These are phyloP conservation scores for Agrochola lota DNA, from an alignment of 2,888 invertebrate genomes.

Conservation along the genomic window DNA sequence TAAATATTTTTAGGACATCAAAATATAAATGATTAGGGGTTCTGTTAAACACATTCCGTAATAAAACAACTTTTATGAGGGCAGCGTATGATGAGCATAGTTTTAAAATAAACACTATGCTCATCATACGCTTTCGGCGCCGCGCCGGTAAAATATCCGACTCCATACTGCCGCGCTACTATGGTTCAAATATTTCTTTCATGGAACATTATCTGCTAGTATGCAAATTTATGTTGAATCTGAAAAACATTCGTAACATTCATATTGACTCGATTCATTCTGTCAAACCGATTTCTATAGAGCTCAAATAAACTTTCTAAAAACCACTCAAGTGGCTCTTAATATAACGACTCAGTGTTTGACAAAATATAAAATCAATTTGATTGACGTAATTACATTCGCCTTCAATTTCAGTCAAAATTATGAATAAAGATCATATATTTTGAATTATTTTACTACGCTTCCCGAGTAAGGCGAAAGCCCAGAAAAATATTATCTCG, in stretches of 20 bases:
- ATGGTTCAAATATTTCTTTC: neutral
- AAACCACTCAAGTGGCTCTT: constrained; percentile 4
- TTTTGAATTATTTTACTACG: constrained; percentile 50
- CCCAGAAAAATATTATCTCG: constrained; percentile 69
- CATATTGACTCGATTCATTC: neutral
- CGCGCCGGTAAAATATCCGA: neutral
- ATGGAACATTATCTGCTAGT: neutral
- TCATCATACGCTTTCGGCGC: neutral
- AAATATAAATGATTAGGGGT: neutral
- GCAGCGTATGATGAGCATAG: no score
- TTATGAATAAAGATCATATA: constrained; percentile 38
- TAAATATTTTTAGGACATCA: neutral
- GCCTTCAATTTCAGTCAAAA: constrained; percentile 35
- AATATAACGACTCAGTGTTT: neutral
- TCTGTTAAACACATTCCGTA: neutral
- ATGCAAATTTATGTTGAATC: neutral
- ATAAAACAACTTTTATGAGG: neutral
- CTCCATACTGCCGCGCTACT: no score
- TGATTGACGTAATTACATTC: constrained; percentile 24
- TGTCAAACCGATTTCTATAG: neutral
- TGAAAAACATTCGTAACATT: constrained; percentile 2
- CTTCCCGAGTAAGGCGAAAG: constrained; percentile 46
- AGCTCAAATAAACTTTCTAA: constrained; percentile 2
- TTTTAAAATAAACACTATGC: neutral
- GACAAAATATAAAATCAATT: constrained; percentile 17